phyloP scores from a whole-genome alignment of 2,888 invertebrate genomes.

The Tanytarsus gracilentus region DNA sequence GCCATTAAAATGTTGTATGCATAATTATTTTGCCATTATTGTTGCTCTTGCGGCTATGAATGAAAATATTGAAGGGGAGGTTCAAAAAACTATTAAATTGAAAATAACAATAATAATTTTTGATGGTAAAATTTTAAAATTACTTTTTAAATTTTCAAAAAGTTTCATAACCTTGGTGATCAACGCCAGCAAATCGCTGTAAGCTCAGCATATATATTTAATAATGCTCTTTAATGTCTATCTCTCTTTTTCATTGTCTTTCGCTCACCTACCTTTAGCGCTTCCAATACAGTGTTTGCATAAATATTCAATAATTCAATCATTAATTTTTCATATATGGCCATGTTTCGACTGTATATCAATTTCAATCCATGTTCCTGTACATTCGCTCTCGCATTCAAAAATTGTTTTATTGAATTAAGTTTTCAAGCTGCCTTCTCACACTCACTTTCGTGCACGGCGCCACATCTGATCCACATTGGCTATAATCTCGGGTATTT shows the following conservation, averaged over 20 bases:
- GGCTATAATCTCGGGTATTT: not conserved
- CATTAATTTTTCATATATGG: slow-evolving; percentile 11
- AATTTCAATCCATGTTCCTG: not conserved
- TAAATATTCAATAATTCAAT: not conserved
- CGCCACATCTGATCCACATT: slow-evolving; percentile 4
- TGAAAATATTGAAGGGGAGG: not conserved
- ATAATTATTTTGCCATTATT: slow-evolving; percentile 20
- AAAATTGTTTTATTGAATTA: not conserved
- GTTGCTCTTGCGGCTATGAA: not conserved
- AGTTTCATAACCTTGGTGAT: too few relatives aligned
- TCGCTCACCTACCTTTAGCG: too few relatives aligned
- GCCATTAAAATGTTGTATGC: not conserved
- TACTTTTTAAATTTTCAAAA: too few relatives aligned
- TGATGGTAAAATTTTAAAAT: too few relatives aligned
- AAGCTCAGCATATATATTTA: too few relatives aligned
- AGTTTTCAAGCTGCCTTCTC: not conserved
- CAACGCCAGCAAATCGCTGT: too few relatives aligned
- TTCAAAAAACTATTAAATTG: not conserved
- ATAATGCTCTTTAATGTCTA: too few relatives aligned
- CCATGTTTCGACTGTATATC: slow-evolving; percentile 3
- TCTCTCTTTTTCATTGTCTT: too few relatives aligned
- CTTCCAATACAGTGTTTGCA: too few relatives aligned
- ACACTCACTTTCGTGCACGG: not conserved
- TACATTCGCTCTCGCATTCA: not conserved
- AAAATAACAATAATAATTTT: not conserved